These are phyloP conservation scores for Euplagia quadripunctaria DNA, from an alignment of 2,888 invertebrate species.

Conservation along the genomic window DNA sequence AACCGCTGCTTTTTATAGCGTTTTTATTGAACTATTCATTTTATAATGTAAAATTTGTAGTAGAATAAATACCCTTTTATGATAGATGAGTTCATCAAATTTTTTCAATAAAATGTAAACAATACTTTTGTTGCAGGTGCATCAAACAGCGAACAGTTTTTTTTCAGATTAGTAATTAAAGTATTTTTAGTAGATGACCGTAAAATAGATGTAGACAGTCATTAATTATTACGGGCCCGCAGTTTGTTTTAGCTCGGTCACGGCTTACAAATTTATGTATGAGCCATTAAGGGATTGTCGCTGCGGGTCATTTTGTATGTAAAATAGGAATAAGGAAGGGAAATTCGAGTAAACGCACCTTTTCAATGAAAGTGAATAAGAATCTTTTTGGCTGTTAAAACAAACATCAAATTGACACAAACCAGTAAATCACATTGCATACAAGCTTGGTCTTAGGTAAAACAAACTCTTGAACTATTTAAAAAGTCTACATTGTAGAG, in stretches of 20 bases:
- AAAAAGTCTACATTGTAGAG: no score
- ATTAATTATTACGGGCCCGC: conserved; percentile 80
- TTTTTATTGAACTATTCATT: conserved; percentile 17
- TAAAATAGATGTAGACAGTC: conserved; percentile 82
- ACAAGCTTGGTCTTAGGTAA: not conserved
- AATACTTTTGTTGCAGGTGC: conserved; percentile 68
- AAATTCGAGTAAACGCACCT: conserved; percentile 41
- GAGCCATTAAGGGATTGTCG: conserved; percentile 83
- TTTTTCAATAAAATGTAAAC: conserved; percentile 30
- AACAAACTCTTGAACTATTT: not conserved
- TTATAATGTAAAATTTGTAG: conserved; percentile 21
- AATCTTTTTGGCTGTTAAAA: not conserved
- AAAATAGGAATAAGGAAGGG: conserved; percentile 48
- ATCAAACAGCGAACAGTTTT: conserved; percentile 58
- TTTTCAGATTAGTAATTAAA: conserved; percentile 77
- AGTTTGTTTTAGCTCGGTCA: conserved; percentile 84
- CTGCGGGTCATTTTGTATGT: conserved; percentile 69
- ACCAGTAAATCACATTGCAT: not conserved
- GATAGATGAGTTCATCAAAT: conserved; percentile 47
- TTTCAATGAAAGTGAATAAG: conserved; percentile 29
- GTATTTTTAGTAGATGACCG: conserved; percentile 74
- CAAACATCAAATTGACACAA: not conserved
- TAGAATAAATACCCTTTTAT: conserved; percentile 37
- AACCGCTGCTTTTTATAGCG: conserved; percentile 41
- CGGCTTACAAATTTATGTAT: conserved; percentile 82